Evolutionary conservation across 2,797 vertebrate genomes (phyloP).

Genomic region (Microcaecilia unicolor): DNA sequence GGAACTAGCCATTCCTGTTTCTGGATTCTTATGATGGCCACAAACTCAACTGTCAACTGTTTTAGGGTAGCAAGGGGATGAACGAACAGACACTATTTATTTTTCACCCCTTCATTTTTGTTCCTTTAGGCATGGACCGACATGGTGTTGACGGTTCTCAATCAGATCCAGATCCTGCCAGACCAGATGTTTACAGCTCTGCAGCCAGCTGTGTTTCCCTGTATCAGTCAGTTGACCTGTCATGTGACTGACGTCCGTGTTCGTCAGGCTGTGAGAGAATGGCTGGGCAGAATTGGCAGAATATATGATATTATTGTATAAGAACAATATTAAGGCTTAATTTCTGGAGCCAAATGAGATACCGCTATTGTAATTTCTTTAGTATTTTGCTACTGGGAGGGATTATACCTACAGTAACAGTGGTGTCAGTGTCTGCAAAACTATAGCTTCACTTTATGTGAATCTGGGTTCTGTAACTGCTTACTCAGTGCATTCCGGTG

Average conservation of each 20-base stretch:
- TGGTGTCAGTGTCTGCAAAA: too few species aligned
- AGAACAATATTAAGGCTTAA: slow-evolving; percentile 7
- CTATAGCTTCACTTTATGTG: too few species aligned
- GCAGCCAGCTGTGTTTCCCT: slow-evolving; percentile 87
- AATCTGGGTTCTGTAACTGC: too few species aligned
- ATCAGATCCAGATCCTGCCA: slow-evolving; percentile 83
- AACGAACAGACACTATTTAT: background rate
- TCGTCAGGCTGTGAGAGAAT: slow-evolving; percentile 85
- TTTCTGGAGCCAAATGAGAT: slow-evolving; percentile 12
- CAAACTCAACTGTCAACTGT: too few species aligned
- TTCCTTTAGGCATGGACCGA: slow-evolving; percentile 86
- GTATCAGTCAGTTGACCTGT: slow-evolving; percentile 91
- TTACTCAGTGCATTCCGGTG: too few species aligned
- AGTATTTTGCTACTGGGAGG: too few species aligned
- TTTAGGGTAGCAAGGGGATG: too few species aligned
- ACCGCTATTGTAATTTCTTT: background rate
- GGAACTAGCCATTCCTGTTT: too few species aligned
- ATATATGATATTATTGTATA: slow-evolving; percentile 80
- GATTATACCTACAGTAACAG: too few species aligned
- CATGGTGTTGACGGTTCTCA: slow-evolving; percentile 92
- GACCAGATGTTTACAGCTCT: slow-evolving; percentile 82
- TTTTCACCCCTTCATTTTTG: background rate
- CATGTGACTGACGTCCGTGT: slow-evolving; percentile 84
- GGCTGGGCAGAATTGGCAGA: slow-evolving; percentile 85
- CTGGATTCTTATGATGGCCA: too few species aligned